Base-by-base conservation (phyloP, 2,888 invertebrate species). In the Sinelater perroti region DNA sequence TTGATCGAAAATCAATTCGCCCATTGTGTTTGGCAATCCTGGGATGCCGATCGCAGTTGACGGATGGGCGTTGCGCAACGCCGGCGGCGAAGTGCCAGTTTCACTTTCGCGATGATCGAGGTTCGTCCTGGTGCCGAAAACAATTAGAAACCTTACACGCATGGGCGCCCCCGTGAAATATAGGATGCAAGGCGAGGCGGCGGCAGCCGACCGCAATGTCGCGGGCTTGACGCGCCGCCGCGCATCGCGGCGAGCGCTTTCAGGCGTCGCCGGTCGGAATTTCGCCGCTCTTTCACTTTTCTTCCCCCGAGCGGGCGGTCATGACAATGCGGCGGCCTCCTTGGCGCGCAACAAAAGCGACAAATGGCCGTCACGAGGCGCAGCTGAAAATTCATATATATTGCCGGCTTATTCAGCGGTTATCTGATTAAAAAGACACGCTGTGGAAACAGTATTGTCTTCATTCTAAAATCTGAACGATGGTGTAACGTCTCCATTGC, bases 371-470 rank as follows among this genome's bases (percentile, higher is more conserved):
- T 47, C 33, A 21, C 33, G 47, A 47, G 31, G 31, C 18, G 10
- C 30, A 33, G 47, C 21, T 31, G 13, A 47, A 47, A 31, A 33
- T 30, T 31, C 47, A 33, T 20, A 33, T 38, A 38, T 33, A n/a
- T 21, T 6, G 26, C 13, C 10, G 6, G 45, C 31, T 45, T 30
- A 28, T 45, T 31, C 31, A 26, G 21, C 21, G 31, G 30, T 7
- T 51, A 51, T 51, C 51, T 42, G 64, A 61, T 62, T 56, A 53
- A 45, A 51, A 17, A 55, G 59, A 56, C 61, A 45, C 44, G 56
- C 53, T 61, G 61, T 46, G 42, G 65, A 56, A 65, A 63, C 50
- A 26, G 56, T 57, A 63, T 62, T 62, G 62, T 64, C 59, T 56
- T 28, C 36, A 24, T 33, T 38, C 38, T 21, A 40, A 40, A 40